Evolutionary conservation across 2,113 vertebrate species (phyloP).

Genomic region (Rhadina sibilatrix): DNA sequence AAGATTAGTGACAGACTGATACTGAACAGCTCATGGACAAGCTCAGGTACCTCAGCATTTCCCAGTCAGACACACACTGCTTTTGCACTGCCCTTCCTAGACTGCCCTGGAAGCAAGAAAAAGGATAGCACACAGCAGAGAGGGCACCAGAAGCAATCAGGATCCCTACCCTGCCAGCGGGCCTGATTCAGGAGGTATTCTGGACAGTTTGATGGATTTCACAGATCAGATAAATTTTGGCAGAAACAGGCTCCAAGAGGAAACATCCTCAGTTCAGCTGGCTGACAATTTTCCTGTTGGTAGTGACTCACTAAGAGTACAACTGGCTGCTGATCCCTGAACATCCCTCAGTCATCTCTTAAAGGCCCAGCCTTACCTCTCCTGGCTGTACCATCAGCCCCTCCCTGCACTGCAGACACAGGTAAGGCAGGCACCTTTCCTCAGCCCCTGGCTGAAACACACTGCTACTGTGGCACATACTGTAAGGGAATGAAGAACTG

Average conservation of each 20-base stretch:
- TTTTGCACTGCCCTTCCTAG: background rate
- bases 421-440: background rate
- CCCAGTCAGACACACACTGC: background rate
- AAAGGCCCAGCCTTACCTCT: background rate
- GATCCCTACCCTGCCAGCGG: fast-evolving
- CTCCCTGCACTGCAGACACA: background rate
- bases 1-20: background rate
- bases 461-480: background rate
- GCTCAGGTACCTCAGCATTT: background rate
- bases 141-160: background rate
- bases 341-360: background rate
- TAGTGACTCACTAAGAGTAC: background rate
- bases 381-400: background rate
- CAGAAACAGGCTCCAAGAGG: background rate
- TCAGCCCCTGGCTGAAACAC: background rate
- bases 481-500: background rate
- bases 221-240: background rate
- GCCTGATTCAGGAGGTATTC: background rate
- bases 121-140: background rate
- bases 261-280: background rate
- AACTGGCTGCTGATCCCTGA: background rate
- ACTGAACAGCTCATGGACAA: background rate
- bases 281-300: background rate
- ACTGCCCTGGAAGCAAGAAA: background rate
- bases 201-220: background rate